Evolutionary conservation across 1,140 invertebrate genomes (phyloP), one percentile per base, ranked within the genome.

Genomic region (Drosophila insularis): DNA sequence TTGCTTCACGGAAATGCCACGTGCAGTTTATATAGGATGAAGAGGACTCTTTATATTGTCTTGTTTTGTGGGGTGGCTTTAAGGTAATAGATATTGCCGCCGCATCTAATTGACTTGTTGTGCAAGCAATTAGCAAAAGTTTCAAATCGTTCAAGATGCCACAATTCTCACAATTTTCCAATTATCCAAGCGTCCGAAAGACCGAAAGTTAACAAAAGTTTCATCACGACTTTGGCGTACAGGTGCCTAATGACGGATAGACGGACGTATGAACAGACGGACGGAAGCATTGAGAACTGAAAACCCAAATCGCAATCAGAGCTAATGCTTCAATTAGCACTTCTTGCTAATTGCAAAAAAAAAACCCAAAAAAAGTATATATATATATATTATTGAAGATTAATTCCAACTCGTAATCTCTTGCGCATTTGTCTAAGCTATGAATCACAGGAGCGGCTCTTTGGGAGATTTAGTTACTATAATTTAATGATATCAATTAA

Each of bases 261-360:
- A 27, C 27, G 27, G 27, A 5, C 23, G 37, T 11, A 40, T 17
- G 10, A 31, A 59, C 31, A 6, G 6, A 17, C 31, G 55, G 31
- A 37, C 17, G 10, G 21, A n/a, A 37, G 32, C 7, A 35, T 11
- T 43, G 63, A 67, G 40, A 60, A 62, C 8, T 53, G 27, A 35
- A 40, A 53, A 73, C 39, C 40, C 40, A 17, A 62, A 39, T 58
- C 63, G 65, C 71, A 76, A 76, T 76, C 74, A 76, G 66, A 76
- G 74, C 74, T 76, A 76, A 70, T 76, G 66, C 73, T 64, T 54
- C 73, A 76, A 76, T 77, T 77, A 77, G 74, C 73, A 55, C 46
- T 35, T 35, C 21, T 37, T 43, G 67, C 74, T 76, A 77, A 77
- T 77, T 59, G 54, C 23, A 46, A 77, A 77, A 76, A 77, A 73